Percentiles rank a stretch among this genome's conserved stretches.
Conservation (phyloP, 37 sponge, comb jelly and placozoan genomes). For the Diacarnus erythraeanus region DNA sequence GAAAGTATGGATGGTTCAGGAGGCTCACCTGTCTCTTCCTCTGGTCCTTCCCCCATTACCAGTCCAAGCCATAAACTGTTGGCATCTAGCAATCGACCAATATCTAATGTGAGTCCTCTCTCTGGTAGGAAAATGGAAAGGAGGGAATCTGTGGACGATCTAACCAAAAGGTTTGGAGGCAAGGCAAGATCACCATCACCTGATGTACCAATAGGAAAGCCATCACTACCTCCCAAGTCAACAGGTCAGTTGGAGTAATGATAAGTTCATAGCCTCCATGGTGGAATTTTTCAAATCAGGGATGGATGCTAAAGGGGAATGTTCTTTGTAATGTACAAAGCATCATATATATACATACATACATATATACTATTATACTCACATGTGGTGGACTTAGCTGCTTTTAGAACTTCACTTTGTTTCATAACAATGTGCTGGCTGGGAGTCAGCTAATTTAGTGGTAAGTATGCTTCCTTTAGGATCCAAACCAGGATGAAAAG, state of each 20-base stretch:
- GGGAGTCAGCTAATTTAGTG: too few species aligned
- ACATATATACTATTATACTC: too few species aligned
- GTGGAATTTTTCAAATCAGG: too few species aligned
- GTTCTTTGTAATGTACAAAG: too few species aligned
- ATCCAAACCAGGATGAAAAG: too few species aligned
- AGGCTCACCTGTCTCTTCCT: background rate
- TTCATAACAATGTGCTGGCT: too few species aligned
- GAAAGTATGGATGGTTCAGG: background rate
- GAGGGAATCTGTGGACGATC: background rate
- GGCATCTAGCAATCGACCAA: background rate
- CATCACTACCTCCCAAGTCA: constrained; percentile 21
- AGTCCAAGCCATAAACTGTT: background rate
- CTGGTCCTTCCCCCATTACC: background rate
- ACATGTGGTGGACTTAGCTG: too few species aligned
- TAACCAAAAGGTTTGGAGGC: constrained; percentile 7
- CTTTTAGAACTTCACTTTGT: too few species aligned
- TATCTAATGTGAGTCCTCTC: background rate
- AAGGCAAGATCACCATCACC: constrained; percentile 8
- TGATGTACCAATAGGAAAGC: constrained; percentile 3
- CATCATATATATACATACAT: too few species aligned
- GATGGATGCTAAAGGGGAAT: too few species aligned
- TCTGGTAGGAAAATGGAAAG: constrained; percentile 1
- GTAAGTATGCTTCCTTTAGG: too few species aligned
- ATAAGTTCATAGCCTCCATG: background rate
- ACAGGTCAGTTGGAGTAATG: background rate